phyloP scores from a whole-genome alignment of 2,888 invertebrate genomes.

The Eupithecia pulchellata region DNA sequence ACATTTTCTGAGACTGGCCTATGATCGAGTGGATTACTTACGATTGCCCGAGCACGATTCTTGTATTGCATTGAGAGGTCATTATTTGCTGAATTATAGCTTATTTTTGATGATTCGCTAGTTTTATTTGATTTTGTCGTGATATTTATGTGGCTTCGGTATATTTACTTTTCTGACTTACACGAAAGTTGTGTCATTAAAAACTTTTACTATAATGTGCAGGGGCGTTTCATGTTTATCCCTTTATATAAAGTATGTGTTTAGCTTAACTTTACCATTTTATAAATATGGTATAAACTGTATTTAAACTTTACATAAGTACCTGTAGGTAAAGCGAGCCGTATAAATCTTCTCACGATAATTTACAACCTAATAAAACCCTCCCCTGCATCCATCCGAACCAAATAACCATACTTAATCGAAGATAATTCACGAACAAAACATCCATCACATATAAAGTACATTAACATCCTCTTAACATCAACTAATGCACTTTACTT shows the following conservation, averaged over 20 bases:
- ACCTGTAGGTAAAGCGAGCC: neutral
- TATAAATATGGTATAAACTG: neutral
- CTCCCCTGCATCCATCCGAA: neutral
- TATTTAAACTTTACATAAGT: neutral
- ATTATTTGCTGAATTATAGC: conserved; percentile 54
- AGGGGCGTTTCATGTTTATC: neutral
- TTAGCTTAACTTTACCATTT: neutral
- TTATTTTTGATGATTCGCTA: conserved; percentile 41
- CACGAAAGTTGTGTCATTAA: neutral
- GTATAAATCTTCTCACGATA: neutral
- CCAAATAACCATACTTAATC: conserved; percentile 16
- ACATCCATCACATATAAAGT: conserved; percentile 48
- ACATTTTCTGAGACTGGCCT: conserved; percentile 61
- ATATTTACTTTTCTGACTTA: conserved; percentile 7
- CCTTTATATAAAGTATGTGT: neutral
- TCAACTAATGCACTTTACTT: conserved; percentile 59
- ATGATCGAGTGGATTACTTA: conserved; percentile 65
- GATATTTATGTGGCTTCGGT: neutral
- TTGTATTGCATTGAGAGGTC: conserved; percentile 61
- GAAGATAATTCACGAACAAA: conserved; percentile 35
- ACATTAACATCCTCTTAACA: conserved; percentile 56
- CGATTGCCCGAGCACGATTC: conserved; percentile 68
- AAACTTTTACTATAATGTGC: neutral
- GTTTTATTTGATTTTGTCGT: conserved; percentile 39
- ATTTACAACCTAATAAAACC: neutral